phyloP scores from a whole-genome alignment of 30 jellyfish, hydroid and myxozoan species.

The Aurelia sp. region DNA sequence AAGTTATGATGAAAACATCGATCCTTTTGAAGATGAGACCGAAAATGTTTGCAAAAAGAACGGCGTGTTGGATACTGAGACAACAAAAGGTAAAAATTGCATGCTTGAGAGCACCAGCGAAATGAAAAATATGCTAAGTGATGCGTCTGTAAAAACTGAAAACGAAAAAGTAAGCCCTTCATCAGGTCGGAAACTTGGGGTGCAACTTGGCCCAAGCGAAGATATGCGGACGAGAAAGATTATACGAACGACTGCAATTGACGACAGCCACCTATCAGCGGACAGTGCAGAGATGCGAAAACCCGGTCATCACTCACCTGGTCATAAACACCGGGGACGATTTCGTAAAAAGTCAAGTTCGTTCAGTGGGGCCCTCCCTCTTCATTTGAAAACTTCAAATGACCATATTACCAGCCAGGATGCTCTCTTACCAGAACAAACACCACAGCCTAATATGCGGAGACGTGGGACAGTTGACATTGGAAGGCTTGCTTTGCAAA shows the following conservation, averaged over 20 bases:
- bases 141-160: not conserved
- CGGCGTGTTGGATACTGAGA: not conserved
- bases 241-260: slow-evolving; percentile 39
- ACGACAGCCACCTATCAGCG: slow-evolving; percentile 44
- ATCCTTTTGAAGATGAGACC: too few relatives aligned
- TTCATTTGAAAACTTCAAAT: not conserved
- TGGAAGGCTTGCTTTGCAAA: slow-evolving; percentile 39
- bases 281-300: slow-evolving; percentile 12
- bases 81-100: not conserved
- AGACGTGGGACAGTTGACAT: slow-evolving; percentile 63
- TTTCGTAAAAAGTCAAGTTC: slow-evolving; percentile 81
- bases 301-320: not conserved
- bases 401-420: not conserved
- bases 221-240: slow-evolving; percentile 7
- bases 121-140: not conserved
- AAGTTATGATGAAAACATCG: not conserved
- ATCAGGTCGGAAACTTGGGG: not conserved
- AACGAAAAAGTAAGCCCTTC: not conserved
- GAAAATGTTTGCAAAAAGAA: not conserved
- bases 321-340: slow-evolving; percentile 19
- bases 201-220: slow-evolving; percentile 10
- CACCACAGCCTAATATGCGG: slow-evolving; percentile 28
- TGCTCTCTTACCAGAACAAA: not conserved
- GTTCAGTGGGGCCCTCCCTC: slow-evolving; percentile 72
- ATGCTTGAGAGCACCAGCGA: not conserved